Percentiles rank a stretch among this genome's conserved stretches.
Conservation (phyloP, 2,888 invertebrate species). For the Drosophila greeni region DNA sequence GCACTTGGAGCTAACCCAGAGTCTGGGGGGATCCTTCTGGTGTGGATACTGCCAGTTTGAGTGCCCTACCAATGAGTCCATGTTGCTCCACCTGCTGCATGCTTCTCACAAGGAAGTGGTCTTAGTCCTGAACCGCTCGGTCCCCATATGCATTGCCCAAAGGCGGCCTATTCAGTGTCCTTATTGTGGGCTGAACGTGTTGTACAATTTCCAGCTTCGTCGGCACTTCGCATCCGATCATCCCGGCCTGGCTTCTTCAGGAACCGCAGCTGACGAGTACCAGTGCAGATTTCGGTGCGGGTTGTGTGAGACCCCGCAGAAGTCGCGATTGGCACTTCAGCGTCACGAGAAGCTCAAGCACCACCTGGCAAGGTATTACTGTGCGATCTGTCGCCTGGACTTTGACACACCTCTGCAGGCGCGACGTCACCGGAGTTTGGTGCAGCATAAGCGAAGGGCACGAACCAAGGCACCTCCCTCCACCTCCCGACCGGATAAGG, state of each 20-base stretch:
- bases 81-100: constrained; percentile 85
- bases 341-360: constrained; percentile 84
- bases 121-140: constrained; percentile 87
- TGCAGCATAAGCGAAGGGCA: constrained; percentile 83
- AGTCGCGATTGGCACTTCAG: constrained; percentile 83
- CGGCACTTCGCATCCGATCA: constrained; percentile 79
- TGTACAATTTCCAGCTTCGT: constrained; percentile 87
- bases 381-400: constrained; percentile 83
- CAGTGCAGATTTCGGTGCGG: constrained; percentile 83
- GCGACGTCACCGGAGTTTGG: constrained; percentile 83
- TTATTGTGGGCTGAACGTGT: constrained; percentile 84
- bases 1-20: constrained; percentile 80
- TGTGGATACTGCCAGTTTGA: constrained; percentile 88
- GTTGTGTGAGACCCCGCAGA: constrained; percentile 81
- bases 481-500: constrained; percentile 26
- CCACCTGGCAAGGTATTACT: constrained; percentile 82
- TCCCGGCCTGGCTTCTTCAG: constrained; percentile 80
- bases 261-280: constrained; percentile 83
- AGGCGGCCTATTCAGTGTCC: constrained; percentile 83
- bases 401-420: constrained; percentile 83
- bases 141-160: constrained; percentile 88
- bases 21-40: constrained; percentile 82
- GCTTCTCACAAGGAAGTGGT: constrained; percentile 86
- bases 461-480: background rate
- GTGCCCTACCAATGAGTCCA: constrained; percentile 82